A percentile compares a stretch with the other conserved stretches of the same genome.
These are phyloP conservation scores for Altica lythri DNA, from an alignment of 2,888 invertebrate genomes.

Conservation along the genomic window DNA sequence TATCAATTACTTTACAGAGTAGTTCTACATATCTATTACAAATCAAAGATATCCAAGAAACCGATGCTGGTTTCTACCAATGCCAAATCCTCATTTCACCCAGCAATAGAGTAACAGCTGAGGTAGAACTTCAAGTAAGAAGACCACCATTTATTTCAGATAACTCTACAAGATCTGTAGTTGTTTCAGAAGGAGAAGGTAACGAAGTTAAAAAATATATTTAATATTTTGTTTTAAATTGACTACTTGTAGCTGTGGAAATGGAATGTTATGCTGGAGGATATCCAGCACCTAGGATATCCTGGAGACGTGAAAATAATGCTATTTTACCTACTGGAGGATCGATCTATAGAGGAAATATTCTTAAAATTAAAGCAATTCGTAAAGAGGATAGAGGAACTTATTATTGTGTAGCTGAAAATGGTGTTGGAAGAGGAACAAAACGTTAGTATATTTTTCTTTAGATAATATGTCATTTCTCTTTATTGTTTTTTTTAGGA, in stretches of 20 bases:
- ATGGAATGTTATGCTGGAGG: conserved; percentile 90
- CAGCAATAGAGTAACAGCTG: conserved; percentile 78
- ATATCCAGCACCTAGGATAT: conserved; percentile 81
- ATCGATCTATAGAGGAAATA: conserved; percentile 81
- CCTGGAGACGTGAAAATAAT: conserved; percentile 92
- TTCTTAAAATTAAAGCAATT: conserved; percentile 75
- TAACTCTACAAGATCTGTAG: conserved; percentile 85
- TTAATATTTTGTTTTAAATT: conserved; percentile 42
- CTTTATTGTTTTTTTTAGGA: conserved; percentile 39
- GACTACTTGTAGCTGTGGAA: conserved; percentile 68
- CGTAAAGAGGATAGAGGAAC: conserved; percentile 90
- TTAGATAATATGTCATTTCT: too few species aligned
- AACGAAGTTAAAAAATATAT: conserved; percentile 39
- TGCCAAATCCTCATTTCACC: conserved; percentile 85
- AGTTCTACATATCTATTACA: conserved; percentile 83
- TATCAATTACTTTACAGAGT: too few species aligned
- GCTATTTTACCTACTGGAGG: conserved; percentile 91
- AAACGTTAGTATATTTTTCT: conserved; percentile 61
- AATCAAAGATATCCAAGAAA: conserved; percentile 92
- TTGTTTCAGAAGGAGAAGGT: conserved; percentile 76
- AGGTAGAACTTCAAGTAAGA: conserved; percentile 85
- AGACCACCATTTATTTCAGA: conserved; percentile 90
- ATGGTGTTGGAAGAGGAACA: conserved; percentile 84
- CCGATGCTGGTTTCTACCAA: conserved; percentile 85
- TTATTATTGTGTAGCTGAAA: conserved; percentile 92